A percentile compares a stretch with the other conserved stretches of the same genome.
Evolutionary conservation across 2,113 vertebrate species (phyloP).

Genomic region (Lophura nycthemera): DNA sequence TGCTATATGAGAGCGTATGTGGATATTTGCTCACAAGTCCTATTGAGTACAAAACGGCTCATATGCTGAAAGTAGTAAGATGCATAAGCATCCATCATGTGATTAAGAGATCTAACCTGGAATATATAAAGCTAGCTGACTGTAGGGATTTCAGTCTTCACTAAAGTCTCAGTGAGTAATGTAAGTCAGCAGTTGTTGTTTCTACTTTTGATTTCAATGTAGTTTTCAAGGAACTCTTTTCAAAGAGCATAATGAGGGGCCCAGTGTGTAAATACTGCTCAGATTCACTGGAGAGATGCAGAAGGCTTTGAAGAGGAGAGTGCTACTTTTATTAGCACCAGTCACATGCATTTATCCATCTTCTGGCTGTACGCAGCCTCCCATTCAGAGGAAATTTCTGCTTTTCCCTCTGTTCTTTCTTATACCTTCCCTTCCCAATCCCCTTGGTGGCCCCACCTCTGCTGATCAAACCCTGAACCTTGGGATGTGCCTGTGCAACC

Average conservation of each 20-base stretch:
- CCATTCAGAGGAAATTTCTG: not conserved
- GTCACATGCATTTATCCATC: not conserved
- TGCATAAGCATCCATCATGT: not conserved
- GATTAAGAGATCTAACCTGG: not conserved
- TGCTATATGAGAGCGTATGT: accelerated
- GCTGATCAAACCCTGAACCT: not conserved
- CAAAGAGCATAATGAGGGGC: not conserved
- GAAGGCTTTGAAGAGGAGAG: not conserved
- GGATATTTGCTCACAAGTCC: not conserved
- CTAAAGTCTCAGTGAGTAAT: not conserved
- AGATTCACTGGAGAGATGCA: not conserved
- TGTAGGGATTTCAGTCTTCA: not conserved
- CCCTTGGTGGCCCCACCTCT: not conserved
- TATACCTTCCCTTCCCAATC: not conserved
- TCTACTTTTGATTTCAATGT: not conserved
- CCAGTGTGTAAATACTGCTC: not conserved
- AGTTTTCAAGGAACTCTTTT: not conserved
- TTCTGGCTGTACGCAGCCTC: not conserved
- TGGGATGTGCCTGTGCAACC: not conserved
- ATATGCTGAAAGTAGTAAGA: not conserved
- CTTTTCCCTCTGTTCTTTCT: not conserved
- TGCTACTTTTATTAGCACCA: not conserved
- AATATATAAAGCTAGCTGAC: not conserved
- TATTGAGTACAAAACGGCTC: not conserved
- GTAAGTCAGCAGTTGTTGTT: not conserved